Base-by-base conservation (phyloP, 2,888 invertebrate species). In the Drosophila gaucha region DNA sequence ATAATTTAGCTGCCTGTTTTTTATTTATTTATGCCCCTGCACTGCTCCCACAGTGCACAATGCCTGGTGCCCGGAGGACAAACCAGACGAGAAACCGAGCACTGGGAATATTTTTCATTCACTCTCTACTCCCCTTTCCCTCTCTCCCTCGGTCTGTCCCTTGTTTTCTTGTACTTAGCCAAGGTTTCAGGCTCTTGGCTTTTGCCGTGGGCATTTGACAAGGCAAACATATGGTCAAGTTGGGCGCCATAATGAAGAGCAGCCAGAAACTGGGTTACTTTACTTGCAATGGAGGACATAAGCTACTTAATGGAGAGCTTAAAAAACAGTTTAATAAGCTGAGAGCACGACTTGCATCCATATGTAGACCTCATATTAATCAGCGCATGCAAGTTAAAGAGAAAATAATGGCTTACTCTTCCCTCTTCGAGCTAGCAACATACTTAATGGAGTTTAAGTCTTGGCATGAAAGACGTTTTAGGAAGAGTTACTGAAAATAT, bases 141-240 rank as follows among this genome's bases (percentile, higher is more conserved):
- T 10, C 26, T 20, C 18, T 12, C 2, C 6, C 2, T 12, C 12
- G 10, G 9, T 14, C 5, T 8, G 14, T 30, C 14, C 28, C n/a
- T 22, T 33, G 24, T 46, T 31, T 50, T 51, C 18, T 18, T 20
- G 12, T 38, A 70, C 64, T 64, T 75, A 57, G 59, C 72, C 77
- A 76, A 51, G 77, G 72, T 31, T 66, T 54, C 28, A 18, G 54
- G 54, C 72, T 62, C 74, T 69, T 36, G 64, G 68, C 54, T 41
- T 26, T 26, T n/a, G n/a, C n/a, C n/a, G n/a, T n/a, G n/a, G 77
- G 55, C 85, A 39, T 60, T 80, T 80, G 74, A 67, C 78, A 78
- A 55, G 73, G 36, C 76, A 75, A 75, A 70, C 75, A 75, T 75
- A 75, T 75, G 75, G 79, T 67, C 73, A 57, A 76, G 55, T 56